Evolutionary conservation across 64 coral and sea anemone species (phyloP), one percentile per base, ranked within the genome.

Genomic region (Stichodactyla mertensii): DNA sequence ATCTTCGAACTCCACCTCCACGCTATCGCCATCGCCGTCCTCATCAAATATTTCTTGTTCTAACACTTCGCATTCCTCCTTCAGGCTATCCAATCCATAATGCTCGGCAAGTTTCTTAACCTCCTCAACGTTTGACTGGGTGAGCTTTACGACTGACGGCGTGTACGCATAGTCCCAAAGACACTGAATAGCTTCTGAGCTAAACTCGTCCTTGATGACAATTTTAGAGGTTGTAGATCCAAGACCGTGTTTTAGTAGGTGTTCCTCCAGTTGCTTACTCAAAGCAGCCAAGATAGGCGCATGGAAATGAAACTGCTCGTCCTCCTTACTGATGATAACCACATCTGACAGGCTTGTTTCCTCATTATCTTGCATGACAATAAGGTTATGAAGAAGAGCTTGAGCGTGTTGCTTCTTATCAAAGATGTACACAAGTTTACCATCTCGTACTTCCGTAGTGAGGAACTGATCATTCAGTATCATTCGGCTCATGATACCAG

Each of bases 121-220:
- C 26, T 58, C 56, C 4, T 51, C 74, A 24, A 74, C 16, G 54
- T 84, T 89, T n/a, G 15, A 57, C 51, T 24, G 61, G 31, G 64
- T 69, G 19, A 69, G 64, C 19, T 61, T 61, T 54, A 83, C 52
- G 52, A 83, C 80, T 52, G 80, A 52, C 36, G 36, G 36, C 20
- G 79, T 70, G 52, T 89, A 89, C 6, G 83, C 51, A 54, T 83
- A 89, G 71, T 71, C 61, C 23, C 80, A 82, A 83, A 89, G 83
- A 23, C 61, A 61, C 61, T 83, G 18, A 62, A 89, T 14, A 52
- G 28, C 58, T 13, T 83, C 58, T 82, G 61, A 20, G n/a, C 52
- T 83, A 12, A 83, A 56, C 14, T 83, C 52, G 12, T 78, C 60
- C 51, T 83, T 8, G 3, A 54, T 36, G 52, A 89, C 31, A 56